A percentile compares a stretch with the other conserved stretches of the same genome.
These are phyloP conservation scores for Urocolius indicus DNA, from an alignment of 2,113 vertebrate species.

Conservation along the genomic window DNA sequence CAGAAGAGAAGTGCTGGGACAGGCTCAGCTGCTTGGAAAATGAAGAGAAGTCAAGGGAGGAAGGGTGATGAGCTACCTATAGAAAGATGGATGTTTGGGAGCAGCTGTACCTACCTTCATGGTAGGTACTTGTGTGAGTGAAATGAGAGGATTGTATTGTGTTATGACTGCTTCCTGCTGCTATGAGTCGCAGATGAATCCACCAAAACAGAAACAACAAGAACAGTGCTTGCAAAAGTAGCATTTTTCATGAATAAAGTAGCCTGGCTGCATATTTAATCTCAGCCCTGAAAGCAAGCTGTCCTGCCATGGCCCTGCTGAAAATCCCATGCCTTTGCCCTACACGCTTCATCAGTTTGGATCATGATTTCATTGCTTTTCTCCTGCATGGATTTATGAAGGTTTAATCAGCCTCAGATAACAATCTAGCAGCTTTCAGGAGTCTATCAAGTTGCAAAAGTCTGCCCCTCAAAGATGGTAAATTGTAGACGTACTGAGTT, in stretches of 20 bases:
- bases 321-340: background rate
- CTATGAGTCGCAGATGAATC: background rate
- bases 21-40: background rate
- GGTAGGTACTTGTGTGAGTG: accelerated
- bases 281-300: background rate
- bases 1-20: background rate
- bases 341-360: accelerated
- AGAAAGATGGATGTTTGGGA: background rate
- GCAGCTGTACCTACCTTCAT: background rate
- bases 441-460: background rate
- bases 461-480: background rate
- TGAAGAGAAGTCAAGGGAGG: background rate
- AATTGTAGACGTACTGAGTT: background rate
- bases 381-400: background rate
- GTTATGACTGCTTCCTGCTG: background rate
- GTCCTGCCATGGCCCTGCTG: background rate
- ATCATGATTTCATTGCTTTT: background rate
- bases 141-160: background rate
- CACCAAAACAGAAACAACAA: background rate
- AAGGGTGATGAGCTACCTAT: background rate
- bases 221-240: background rate
- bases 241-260: background rate
- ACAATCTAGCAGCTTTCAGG: background rate
- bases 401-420: background rate
- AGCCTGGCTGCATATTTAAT: background rate